Conservation (phyloP, 2,797 vertebrate species). For the Peromyscus eremicus region DNA sequence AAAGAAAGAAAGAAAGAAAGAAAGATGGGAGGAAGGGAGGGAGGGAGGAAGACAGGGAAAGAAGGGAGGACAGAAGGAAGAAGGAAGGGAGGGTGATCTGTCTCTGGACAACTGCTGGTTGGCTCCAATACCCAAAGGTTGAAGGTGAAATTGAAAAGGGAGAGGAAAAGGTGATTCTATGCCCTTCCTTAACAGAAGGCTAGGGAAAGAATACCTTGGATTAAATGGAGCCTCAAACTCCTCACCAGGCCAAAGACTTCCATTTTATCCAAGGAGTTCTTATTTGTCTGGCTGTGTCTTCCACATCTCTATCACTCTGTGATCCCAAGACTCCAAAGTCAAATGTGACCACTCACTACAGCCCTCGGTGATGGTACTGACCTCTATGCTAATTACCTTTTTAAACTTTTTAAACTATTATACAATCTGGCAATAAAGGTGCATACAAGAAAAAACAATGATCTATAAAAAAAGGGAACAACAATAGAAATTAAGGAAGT, state of each 20-base stretch:
- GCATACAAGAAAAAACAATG: not conserved
- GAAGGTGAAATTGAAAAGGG: not conserved
- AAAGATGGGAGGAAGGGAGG: not conserved
- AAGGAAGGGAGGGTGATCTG: not conserved
- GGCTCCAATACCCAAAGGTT: not conserved
- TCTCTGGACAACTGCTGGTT: not conserved
- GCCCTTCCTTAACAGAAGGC: not conserved
- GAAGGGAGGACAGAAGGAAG: too few relatives aligned
- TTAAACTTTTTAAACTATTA: slow-evolving; percentile 3
- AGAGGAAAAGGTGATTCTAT: not conserved
- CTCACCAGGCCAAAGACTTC: not conserved
- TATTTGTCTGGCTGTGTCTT: slow-evolving; percentile 2
- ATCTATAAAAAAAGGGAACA: not conserved
- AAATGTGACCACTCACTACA: slow-evolving; percentile 25
- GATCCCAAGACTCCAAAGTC: not conserved
- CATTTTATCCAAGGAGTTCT: not conserved
- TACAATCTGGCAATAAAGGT: slow-evolving; percentile 1
- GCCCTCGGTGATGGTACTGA: not conserved
- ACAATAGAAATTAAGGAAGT: not conserved
- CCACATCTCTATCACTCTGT: not conserved
- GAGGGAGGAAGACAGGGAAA: not conserved
- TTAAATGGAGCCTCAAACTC: not conserved
- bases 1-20: not conserved
- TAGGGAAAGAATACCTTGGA: not conserved
- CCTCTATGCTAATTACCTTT: slow-evolving; percentile 28